Percentiles rank a stretch among this genome's conserved stretches.
Conservation (phyloP, 2,888 invertebrate species). For the Pristionchus maxplancki region DNA sequence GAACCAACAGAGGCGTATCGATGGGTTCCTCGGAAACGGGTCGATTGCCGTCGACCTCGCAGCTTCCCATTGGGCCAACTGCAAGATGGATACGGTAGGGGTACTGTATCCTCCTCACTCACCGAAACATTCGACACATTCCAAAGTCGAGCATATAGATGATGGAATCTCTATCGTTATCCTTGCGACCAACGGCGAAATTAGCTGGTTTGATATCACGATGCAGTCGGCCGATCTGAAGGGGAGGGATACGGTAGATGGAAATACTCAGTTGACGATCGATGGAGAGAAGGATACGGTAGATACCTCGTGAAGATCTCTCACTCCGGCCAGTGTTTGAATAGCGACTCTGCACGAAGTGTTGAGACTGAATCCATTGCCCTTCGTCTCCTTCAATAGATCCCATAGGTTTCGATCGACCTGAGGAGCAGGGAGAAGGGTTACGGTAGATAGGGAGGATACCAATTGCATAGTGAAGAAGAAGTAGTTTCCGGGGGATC, state of each 20-base stretch:
- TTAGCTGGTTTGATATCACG: conserved; percentile 22
- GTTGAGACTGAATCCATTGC: neutral
- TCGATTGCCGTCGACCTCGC: neutral
- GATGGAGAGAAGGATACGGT: neutral
- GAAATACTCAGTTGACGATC: neutral
- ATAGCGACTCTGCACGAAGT: neutral
- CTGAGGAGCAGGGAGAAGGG: neutral
- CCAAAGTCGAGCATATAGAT: conserved; percentile 27
- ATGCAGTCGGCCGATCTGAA: neutral
- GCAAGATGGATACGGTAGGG: neutral
- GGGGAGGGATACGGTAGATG: neutral
- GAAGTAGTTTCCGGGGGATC: neutral
- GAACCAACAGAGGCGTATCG: neutral
- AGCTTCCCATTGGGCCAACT: neutral
- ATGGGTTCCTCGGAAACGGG: neutral
- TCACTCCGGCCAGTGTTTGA: conserved; percentile 1
- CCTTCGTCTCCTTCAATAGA: neutral
- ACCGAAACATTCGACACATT: neutral
- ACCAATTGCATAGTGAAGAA: conserved; percentile 16
- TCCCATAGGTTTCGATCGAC: neutral
- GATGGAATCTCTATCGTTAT: neutral
- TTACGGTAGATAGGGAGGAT: neutral
- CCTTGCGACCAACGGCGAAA: conserved; percentile 4
- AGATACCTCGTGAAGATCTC: conserved; percentile 23
- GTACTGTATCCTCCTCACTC: neutral